Evolutionary conservation across 2,888 invertebrate species (phyloP), one percentile per base, ranked within the genome.

Genomic region (Agonopterix subpropinquella): DNA sequence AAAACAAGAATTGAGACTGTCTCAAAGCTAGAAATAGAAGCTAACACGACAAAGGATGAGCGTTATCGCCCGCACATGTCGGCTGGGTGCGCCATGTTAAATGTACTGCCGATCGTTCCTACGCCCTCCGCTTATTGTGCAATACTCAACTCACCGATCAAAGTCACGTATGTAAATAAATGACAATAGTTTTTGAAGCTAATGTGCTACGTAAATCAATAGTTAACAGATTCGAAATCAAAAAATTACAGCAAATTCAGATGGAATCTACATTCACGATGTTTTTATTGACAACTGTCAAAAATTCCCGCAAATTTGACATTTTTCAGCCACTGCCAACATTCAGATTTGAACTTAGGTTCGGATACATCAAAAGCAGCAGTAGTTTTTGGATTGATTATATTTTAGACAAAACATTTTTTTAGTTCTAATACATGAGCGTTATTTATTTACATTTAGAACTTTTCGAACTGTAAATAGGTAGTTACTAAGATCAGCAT

Each of bases 211-310:
- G 44, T 55, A 58, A 56, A 54, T 41, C 55, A 58, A 52, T 39
- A 8, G 41, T 53, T 56, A 58, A 49, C 52, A 15, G 53, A 48
- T 58, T 59, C 59, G 55, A 64, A 63, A 57, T 48, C 41, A 59
- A n/a, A 11, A 42, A 66, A 42, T 59, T 53, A 53, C 54, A 52
- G 57, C 51, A 54, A 70, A 64, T 67, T 61, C 63, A 49, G 66
- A 68, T 73, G 56, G 61, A 75, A 71, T 57, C 64, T 63, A 59
- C 62, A 65, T 61, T 65, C 75, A 73, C 70, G 73, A 74, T 83
- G 81, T 86, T 83, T 77, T 82, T 83, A 82, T 83, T 84, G 82
- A 83, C 79, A 84, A 81, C 74, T 83, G 82, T 82, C 82, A 84
- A 78, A 81, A 74, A 73, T 75, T 83, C 83, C 83, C 84, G 83